Base-by-base conservation (phyloP, 2,888 invertebrate genomes). In the Eupithecia vulgata region DNA sequence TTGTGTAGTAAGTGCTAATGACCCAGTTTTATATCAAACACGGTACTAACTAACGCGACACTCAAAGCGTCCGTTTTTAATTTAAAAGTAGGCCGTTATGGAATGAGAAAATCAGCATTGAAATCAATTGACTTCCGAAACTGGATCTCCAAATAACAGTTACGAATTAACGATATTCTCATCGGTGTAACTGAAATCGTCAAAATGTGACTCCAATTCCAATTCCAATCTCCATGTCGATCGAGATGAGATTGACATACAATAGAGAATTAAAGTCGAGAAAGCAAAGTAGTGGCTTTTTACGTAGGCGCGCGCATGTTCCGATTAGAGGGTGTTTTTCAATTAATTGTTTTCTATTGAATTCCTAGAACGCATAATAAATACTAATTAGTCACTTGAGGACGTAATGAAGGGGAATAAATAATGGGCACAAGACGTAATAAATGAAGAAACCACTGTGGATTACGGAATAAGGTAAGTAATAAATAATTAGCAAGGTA, bases 311-410 rank as follows among this genome's bases (percentile, higher is more conserved):
- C n/a, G n/a, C 17, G 62, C 25, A 45, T 35, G 13, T 67, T 40
- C 25, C 59, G 21, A 65, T 67, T 25, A 35, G 6, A 64, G 13
- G 30, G 34, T 48, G 64, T 72, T 69, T 70, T 66, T 68, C 62
- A 71, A 74, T 71, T 0, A 48, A 66, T 71, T 71, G 45, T 71
- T 61, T 57, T 48, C 37, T 68, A 64, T 67, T 61, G 35, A 48
- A 65, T 70, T 67, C 68, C 17, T 5, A 62, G 67, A 64, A 67
- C 15, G 66, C 40, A 61, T 69, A 69, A 73, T 73, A 73, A 72
- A 40, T 61, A 65, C 37, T 45, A 68, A 71, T 68, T 71, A 70
- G 65, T 68, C 70, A 74, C 59, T 68, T 61, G 61, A 74, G 71
- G 71, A 62, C 4, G 59, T 68, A 45, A 69, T 45, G n/a, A 57